Evolutionary conservation across 37 sponge, comb jelly and placozoan species (phyloP), one percentile per base, ranked within the genome.

Genomic region (Haliclona indistincta): DNA sequence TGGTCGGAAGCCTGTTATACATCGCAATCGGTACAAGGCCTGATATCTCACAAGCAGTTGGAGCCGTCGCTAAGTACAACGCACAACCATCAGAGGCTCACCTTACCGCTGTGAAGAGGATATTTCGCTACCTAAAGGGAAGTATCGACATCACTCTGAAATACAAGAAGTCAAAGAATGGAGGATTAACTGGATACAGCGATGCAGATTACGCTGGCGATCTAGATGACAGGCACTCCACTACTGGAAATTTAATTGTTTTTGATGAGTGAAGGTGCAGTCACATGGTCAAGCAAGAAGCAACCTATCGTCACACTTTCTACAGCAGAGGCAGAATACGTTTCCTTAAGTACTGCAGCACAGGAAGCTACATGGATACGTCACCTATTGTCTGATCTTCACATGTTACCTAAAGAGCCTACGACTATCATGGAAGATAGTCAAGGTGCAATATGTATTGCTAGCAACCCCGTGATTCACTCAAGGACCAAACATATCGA

Each of bases 181-280:
- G 6, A 58, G 49, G 29, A 8, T 63, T 61, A 23, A 55, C 73
- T 38, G 86, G 86, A 20, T 86, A 62, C 40, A 72, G 74, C 25
- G 81, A 87, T 75, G 69, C 87, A 36, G 87, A 87, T 44, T 80
- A 76, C 76, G 81, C 76, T 15, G 66, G 71, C 11, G 77, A 80
- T 52, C 13, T 49, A 42, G 70, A 87, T 63, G 65, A 81, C 55
- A 11, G 81, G 58, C 71, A 75, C 32, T 87, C 87, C 7, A 86
- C 81, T 41, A 79, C 81, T 73, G 86, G 86, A 11, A 65, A 85
- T 35, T 25, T 85, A n/a, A n/a, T n/a, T 84, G 34, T 85, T 85
- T 37, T 26, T 65, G 47, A 71, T 85, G 67, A 10, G 38, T 42
- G 74, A 68, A 26, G 86, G 79, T 37, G 67, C 79, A 22, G 52